Base-by-base conservation (phyloP, 2,888 invertebrate species). In the Molorchus minor region DNA sequence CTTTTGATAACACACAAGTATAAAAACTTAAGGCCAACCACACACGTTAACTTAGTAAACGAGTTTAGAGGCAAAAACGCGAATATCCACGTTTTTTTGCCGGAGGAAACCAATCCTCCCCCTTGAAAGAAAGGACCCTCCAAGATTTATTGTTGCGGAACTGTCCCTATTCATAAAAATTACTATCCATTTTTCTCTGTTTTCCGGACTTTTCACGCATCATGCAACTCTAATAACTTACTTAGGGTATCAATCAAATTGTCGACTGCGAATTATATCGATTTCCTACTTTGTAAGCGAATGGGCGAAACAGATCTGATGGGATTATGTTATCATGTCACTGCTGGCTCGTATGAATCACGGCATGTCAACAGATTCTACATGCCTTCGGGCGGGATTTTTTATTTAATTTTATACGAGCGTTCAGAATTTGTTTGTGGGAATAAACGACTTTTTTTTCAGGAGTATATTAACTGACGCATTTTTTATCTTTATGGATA, bases 171-270 rank as follows among this genome's bases (percentile, higher is more conserved):
- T 52, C 52, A 41, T 41, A 52, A 52, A 51, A 52, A 52, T 41
- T 52, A 41, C 52, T 52, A 13, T 19, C 15, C 41, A 52, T 52
- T 52, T 52, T 52, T 52, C 52, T 41, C 52, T 52, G 52, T 19
- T 52, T 40, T 41, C 52, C 41, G 41, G 41, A 52, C 52, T 41
- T 52, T 52, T 52, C 41, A 52, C 52, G 52, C 52, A 52, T 41
- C 52, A 52, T 41, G 20, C 41, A 33, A 30, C 30, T 41, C 30
- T 41, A 52, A 52, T 52, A 41, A 52, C 41, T 41, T 52, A 33
- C 38, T 29, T 17, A 8, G 36, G 30, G 13, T 16, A 52, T 52
- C 41, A 52, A 52, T 52, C 52, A 41, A 29, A n/a, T 19, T 52
- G 52, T 52, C 41, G 41, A 41, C 15, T 4, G 19, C 29, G 19